Base-by-base conservation (phyloP, 2,888 invertebrate species). In the Acrocyrtus sp. region DNA sequence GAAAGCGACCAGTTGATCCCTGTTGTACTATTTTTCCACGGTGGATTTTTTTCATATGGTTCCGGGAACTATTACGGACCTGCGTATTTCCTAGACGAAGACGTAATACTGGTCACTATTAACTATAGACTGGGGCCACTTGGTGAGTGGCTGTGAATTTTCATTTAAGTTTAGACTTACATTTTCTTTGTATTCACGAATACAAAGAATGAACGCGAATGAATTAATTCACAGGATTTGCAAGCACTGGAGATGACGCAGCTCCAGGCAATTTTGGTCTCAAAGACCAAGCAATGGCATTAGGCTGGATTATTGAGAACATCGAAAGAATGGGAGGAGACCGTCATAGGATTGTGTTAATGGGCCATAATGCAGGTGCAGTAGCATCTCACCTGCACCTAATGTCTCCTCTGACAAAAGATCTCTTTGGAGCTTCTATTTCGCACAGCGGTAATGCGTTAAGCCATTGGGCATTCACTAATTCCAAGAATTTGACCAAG, bases 281-380 rank as follows among this genome's bases (percentile, higher is more conserved):
- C 3, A 74, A 74, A 51, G 75, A 75, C 43, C 75, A 75, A 21
- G 68, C 75, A 4, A 53, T 75, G 57, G 75, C 75, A 8, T 29
- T 75, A 6, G 75, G 75, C 5, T 75, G 70, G 66, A 48, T 75
- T 21, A 51, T 72, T 22, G 75, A 75, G 34, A 75, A 75, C 21
- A 62, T 75, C 41, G 75, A 75, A n/a, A 61, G 75, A 51, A 72
- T 76, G 70, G 76, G 76, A 6, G 76, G 76, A 17, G 76, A 76
- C 39, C 53, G 63, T 3, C 10, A 65, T 10, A 51, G 74, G n/a
- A 67, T 74, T 8, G 66, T 72, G 10, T 53, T 76, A 19, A 72
- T 76, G 57, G 76, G 76, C 27, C 76, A 76, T 51, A 63, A 63
- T 29, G 76, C 76, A 3, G 76, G 76, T 6, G 76, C 57, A 10